Evolutionary conservation across 2,797 vertebrate species (phyloP).

Genomic region (Megaceryle alcyon): DNA sequence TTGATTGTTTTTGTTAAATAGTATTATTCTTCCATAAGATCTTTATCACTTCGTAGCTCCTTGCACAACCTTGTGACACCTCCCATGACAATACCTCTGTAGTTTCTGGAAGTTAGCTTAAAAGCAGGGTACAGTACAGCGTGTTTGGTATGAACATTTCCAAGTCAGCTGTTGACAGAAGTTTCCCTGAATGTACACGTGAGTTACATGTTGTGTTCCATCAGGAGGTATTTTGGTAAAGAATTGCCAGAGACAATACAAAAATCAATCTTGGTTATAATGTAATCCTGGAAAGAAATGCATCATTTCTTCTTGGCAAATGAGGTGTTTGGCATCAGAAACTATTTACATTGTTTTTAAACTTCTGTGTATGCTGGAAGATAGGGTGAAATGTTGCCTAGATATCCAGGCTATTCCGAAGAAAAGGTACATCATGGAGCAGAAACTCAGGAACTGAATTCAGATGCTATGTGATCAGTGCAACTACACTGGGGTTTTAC

Average conservation of each 20-base stretch:
- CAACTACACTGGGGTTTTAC: neutral
- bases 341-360: neutral
- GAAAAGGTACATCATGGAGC: neutral
- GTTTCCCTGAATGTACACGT: neutral
- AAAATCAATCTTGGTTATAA: neutral
- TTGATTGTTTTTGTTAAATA: neutral
- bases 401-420: neutral
- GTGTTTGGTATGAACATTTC: neutral
- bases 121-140: neutral
- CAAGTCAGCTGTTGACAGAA: neutral
- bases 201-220: neutral
- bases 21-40: neutral
- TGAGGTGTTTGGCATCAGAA: neutral
- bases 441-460: neutral
- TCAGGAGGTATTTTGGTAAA: neutral
- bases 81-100: neutral
- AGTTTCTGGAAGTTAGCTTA: neutral
- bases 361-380: neutral
- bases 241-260: neutral
- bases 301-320: neutral
- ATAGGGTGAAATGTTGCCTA: neutral
- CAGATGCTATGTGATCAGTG: accelerated
- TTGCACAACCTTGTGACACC: neutral
- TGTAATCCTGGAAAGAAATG: neutral
- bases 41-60: neutral